A percentile compares a stretch with the other conserved stretches of the same genome.
Evolutionary conservation across 1,140 invertebrate genomes (phyloP).

Genomic region (Steinernema khuongi): DNA sequence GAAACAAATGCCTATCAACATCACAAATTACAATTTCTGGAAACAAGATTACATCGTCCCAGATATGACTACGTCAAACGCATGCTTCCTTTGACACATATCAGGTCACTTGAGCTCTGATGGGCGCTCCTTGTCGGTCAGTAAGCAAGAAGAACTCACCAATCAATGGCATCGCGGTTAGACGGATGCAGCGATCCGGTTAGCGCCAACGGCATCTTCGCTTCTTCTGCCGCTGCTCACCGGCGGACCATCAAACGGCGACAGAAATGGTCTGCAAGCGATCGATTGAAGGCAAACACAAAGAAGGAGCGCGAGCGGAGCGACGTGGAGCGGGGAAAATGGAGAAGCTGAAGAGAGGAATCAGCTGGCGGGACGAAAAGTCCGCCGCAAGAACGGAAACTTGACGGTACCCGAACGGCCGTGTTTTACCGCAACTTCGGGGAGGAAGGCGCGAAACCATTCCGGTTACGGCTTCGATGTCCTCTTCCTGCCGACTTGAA

Average conservation of each 20-base stretch:
- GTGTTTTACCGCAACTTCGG: neutral
- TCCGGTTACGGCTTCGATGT: too few species aligned
- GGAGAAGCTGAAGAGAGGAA: neutral
- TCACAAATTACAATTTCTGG: neutral
- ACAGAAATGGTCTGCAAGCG: neutral
- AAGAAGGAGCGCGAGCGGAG: neutral
- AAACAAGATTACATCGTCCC: too few species aligned
- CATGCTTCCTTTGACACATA: too few species aligned
- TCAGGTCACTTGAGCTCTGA: too few species aligned
- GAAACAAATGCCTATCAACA: too few species aligned
- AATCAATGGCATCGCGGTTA: conserved; percentile 42
- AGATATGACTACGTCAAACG: too few species aligned
- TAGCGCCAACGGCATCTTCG: conserved; percentile 40
- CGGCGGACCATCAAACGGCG: neutral
- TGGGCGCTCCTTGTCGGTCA: too few species aligned
- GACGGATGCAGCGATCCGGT: conserved; percentile 39
- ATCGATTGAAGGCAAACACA: conserved; percentile 7
- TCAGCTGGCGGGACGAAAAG: neutral
- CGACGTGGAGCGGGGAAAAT: neutral
- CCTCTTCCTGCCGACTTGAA: too few species aligned
- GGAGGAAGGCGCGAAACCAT: too few species aligned
- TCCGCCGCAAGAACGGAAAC: neutral
- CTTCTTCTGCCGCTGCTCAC: neutral
- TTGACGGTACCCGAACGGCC: too few species aligned
- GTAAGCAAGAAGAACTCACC: conserved; percentile 26